phyloP scores from a whole-genome alignment of 2,888 invertebrate species.

The Linnaemya vulpina region DNA sequence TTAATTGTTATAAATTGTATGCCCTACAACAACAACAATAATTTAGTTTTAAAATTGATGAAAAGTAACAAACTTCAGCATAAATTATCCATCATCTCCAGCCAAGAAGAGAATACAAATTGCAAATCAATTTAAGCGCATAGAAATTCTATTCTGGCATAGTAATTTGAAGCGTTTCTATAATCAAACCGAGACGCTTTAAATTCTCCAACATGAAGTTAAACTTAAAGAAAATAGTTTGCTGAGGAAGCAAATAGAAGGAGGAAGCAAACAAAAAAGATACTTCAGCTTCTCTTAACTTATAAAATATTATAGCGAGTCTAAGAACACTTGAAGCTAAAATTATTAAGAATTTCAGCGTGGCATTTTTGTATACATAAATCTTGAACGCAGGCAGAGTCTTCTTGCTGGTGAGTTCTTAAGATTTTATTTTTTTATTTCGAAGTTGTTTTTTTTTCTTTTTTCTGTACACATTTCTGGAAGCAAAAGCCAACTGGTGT shows the following conservation, averaged over 20 bases:
- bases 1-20: too few relatives aligned
- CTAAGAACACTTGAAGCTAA: conserved; percentile 47
- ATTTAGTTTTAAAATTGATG: not conserved
- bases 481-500: conserved; percentile 29
- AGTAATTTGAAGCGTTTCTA: not conserved
- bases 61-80: not conserved
- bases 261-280: not conserved
- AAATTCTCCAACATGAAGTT: not conserved
- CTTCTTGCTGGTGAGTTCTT: conserved; percentile 38
- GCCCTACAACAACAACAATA: not conserved
- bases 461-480: conserved; percentile 19
- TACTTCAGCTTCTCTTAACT: conserved; percentile 10
- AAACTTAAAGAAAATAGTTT: conserved; percentile 12
- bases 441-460: not conserved
- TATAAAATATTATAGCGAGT: conserved; percentile 43
- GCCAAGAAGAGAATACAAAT: not conserved
- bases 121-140: not conserved
- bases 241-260: conserved; percentile 10
- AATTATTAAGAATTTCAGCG: conserved; percentile 53
- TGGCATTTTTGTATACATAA: conserved; percentile 19
- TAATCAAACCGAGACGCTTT: not conserved
- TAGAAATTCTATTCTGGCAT: not conserved
- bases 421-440: conserved; percentile 14
- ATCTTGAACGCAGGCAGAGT: conserved; percentile 36
- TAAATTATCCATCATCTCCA: not conserved